Conservation (phyloP, 2,113 vertebrate genomes). For the Varanus salvator region DNA sequence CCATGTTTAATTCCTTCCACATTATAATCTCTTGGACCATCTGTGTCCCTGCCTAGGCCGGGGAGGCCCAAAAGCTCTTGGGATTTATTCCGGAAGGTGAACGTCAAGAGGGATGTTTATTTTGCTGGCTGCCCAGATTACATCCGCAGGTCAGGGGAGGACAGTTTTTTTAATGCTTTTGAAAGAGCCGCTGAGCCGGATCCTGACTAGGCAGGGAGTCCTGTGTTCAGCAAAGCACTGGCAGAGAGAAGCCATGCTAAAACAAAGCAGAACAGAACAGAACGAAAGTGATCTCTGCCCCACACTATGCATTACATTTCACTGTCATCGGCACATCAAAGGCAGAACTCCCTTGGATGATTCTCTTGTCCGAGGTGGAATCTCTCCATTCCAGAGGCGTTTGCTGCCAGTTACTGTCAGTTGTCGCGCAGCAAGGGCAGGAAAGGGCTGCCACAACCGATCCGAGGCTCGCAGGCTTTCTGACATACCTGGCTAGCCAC, state of each 20-base stretch:
- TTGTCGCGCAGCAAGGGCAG: background rate
- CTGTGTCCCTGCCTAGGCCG: conserved; percentile 57
- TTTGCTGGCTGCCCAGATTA: conserved; percentile 42
- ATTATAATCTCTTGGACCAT: conserved; percentile 68
- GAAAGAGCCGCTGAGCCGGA: conserved; percentile 26
- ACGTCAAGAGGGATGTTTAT: conserved; percentile 39
- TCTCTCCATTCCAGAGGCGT: background rate
- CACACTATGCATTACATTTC: background rate
- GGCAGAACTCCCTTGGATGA: background rate
- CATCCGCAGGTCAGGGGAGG: conserved; percentile 44
- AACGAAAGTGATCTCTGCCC: background rate
- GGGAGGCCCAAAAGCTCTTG: conserved; percentile 42
- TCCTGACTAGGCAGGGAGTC: conserved; percentile 11
- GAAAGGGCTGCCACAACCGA: too few species aligned
- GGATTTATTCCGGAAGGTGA: conserved; percentile 65
- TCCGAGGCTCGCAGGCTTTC: too few species aligned
- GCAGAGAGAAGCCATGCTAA: background rate
- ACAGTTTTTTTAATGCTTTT: conserved; percentile 35
- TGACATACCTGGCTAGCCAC: background rate
- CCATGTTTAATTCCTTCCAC: conserved; percentile 59
- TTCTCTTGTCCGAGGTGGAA: background rate
- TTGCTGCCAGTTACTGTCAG: background rate
- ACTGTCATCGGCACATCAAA: background rate
- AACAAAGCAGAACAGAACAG: background rate
- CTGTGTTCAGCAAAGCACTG: fast-evolving